A percentile compares a stretch with the other conserved stretches of the same genome.
phyloP scores from a whole-genome alignment of 2,888 invertebrate species.

The Heliconius sara region DNA sequence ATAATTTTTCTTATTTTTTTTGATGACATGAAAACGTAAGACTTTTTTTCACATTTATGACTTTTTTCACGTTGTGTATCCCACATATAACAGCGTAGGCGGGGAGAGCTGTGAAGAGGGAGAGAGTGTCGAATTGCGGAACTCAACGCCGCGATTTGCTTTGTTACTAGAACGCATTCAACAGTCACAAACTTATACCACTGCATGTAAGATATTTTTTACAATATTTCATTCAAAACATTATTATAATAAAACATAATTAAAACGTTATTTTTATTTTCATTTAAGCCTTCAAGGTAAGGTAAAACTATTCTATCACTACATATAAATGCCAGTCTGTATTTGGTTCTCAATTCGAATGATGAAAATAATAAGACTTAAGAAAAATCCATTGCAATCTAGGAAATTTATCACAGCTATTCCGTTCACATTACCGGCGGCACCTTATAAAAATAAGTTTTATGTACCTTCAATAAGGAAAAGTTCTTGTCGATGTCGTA shows the following conservation, averaged over 20 bases:
- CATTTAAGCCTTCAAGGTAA: neutral
- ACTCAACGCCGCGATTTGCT: neutral
- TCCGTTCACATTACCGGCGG: conserved; percentile 21
- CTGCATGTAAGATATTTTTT: neutral
- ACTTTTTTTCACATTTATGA: neutral
- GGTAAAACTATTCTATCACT: neutral
- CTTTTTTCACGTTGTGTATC: too few species aligned
- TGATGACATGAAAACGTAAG: neutral
- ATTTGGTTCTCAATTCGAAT: conserved; percentile 11
- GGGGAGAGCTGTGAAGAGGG: too few species aligned
- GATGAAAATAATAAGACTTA: conserved; percentile 25
- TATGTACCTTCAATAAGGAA: conserved; percentile 31
- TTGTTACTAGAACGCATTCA: neutral
- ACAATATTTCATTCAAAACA: neutral
- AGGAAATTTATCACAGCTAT: conserved; percentile 34
- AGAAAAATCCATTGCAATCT: conserved; percentile 28
- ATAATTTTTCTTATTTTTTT: too few species aligned
- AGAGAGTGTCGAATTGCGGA: neutral
- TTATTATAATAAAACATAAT: neutral
- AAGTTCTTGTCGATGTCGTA: conserved; percentile 18
- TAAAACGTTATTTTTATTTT: neutral
- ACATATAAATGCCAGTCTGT: conserved; percentile 4
- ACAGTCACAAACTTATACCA: too few species aligned
- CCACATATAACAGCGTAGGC: too few species aligned
- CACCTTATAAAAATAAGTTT: conserved; percentile 35